Evolutionary conservation across 2,797 vertebrate species (phyloP).

Genomic region (Xenopus petersii): DNA sequence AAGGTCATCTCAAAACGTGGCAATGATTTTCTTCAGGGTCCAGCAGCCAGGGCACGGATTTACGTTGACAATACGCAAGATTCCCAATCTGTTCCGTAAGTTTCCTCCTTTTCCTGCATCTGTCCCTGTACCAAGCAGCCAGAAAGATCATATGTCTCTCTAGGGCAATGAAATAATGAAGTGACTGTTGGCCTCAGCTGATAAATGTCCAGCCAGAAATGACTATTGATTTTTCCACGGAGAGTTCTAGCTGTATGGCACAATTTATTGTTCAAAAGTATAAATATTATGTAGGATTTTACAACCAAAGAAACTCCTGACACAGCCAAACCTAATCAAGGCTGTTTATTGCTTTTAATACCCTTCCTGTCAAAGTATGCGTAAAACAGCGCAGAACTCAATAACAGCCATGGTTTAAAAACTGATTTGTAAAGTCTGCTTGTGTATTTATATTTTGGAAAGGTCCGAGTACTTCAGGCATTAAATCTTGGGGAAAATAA

Average conservation of each 20-base stretch:
- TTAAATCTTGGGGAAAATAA: too few relatives aligned
- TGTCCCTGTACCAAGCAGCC: neutral
- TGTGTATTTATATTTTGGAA: too few relatives aligned
- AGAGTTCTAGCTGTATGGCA: conserved; percentile 1
- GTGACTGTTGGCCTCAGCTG: conserved; percentile 14
- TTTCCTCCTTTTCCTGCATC: conserved; percentile 30
- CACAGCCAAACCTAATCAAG: neutral
- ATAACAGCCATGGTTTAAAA: too few relatives aligned
- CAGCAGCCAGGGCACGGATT: conserved; percentile 82
- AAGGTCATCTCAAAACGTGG: conserved; percentile 88
- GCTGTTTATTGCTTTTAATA: neutral
- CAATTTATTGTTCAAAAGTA: conserved; percentile 9
- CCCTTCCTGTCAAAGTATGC: too few relatives aligned
- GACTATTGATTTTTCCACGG: conserved; percentile 39
- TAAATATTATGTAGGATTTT: conserved; percentile 22
- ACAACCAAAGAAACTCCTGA: neutral
- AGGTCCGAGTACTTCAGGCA: too few relatives aligned
- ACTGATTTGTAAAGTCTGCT: too few relatives aligned
- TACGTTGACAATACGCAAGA: conserved; percentile 81
- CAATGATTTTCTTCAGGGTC: conserved; percentile 91
- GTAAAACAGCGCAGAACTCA: too few relatives aligned
- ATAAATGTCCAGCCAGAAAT: conserved; percentile 41
- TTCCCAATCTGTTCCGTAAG: conserved; percentile 89
- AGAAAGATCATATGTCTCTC: conserved; percentile 23
- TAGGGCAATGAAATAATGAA: conserved; percentile 31